Conservation (phyloP, 2,888 invertebrate species). For the Tenodera sinensis region DNA sequence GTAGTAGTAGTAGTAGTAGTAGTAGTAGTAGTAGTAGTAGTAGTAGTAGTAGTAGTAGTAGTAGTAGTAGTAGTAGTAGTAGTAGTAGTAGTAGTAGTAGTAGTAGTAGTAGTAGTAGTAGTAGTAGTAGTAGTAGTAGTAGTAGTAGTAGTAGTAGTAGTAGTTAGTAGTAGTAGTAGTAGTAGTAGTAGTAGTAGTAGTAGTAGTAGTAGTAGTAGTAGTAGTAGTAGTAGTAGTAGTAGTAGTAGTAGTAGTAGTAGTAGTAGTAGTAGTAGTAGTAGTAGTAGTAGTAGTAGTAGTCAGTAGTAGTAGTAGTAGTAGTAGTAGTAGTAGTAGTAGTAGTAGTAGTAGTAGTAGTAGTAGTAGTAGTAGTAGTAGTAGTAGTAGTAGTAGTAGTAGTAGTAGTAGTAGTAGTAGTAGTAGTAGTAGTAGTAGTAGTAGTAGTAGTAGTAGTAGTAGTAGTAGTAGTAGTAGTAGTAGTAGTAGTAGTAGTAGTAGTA, state of each 20-base stretch:
- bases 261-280: slow-evolving; percentile 30
- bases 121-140: slow-evolving; percentile 29
- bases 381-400: slow-evolving; percentile 29
- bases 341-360: slow-evolving; percentile 29
- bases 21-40: no score
- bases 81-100: slow-evolving; percentile 29
- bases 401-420: slow-evolving; percentile 28
- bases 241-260: slow-evolving; percentile 29
- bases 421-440: slow-evolving; percentile 29
- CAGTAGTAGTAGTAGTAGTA: no score
- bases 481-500: slow-evolving; percentile 29
- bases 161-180: no score
- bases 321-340: no score
- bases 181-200: slow-evolving; percentile 29
- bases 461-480: slow-evolving; percentile 29
- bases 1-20: no score
- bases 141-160: slow-evolving; percentile 29
- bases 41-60: no score
- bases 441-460: slow-evolving; percentile 29
- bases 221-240: slow-evolving; percentile 29
- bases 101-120: slow-evolving; percentile 29
- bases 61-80: slow-evolving; percentile 29
- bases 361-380: slow-evolving; percentile 30
- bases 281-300: no score
- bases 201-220: slow-evolving; percentile 29